These are phyloP conservation scores for Falco punctatus DNA, from an alignment of 2,113 vertebrate genomes.

Conservation along the genomic window DNA sequence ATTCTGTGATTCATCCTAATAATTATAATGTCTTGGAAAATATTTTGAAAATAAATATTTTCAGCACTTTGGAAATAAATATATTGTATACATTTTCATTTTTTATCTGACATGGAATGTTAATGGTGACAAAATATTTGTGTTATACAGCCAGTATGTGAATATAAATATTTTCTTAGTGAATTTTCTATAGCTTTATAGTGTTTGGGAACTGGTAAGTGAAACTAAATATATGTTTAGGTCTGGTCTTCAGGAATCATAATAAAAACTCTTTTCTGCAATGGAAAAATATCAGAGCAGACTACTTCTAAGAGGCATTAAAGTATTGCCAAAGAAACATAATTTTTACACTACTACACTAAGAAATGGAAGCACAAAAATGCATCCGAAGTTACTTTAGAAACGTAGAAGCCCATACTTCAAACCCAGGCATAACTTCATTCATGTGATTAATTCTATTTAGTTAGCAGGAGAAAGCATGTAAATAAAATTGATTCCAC, in stretches of 20 bases:
- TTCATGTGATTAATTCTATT: not conserved
- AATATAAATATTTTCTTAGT: constrained; percentile 53
- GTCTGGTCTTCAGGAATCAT: not conserved
- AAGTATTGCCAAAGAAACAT: not conserved
- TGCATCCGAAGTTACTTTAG: not conserved
- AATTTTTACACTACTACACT: not conserved
- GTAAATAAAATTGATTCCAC: not conserved
- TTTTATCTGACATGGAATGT: constrained; percentile 34
- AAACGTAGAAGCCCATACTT: not conserved
- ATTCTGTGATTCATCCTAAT: constrained; percentile 17
- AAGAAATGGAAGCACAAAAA: not conserved
- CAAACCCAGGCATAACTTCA: not conserved
- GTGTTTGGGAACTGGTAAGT: constrained; percentile 3
- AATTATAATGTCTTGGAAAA: constrained; percentile 43
- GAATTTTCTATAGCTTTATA: constrained; percentile 41
- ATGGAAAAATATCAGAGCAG: not conserved
- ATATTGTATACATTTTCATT: constrained; percentile 40
- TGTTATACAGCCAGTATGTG: not conserved
- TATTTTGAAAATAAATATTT: constrained; percentile 45
- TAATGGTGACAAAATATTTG: constrained; percentile 62
- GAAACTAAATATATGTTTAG: constrained; percentile 32
- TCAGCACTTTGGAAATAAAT: constrained; percentile 38
- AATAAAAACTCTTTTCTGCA: constrained; percentile 9
- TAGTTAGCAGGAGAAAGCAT: not conserved
- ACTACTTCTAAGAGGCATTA: not conserved